Base-by-base conservation (phyloP, 2,888 invertebrate species). In the Phania funesta region DNA sequence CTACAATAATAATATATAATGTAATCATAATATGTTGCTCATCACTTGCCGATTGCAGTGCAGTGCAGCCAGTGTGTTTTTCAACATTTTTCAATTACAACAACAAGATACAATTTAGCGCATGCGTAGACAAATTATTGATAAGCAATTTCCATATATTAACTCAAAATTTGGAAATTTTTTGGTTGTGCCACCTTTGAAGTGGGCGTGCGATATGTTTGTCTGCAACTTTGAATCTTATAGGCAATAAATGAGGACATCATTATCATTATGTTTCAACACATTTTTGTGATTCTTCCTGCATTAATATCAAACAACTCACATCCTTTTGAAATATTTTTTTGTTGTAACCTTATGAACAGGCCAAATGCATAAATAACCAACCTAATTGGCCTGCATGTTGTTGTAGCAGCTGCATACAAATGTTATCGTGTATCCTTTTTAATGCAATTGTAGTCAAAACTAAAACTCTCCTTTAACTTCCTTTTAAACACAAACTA, bases 361-460 rank as follows among this genome's bases (percentile, higher is more conserved):
- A 60, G 73, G 18, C 20, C 50, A n/a, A n/a, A n/a, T n/a, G n/a
- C n/a, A 74, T 64, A 64, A 62, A 81, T 67, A 54, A 71, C 26
- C 9, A 22, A 29, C 24, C 56, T 48, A 73, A 73, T 20, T 56
- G 1, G 46, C 41, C 44, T 48, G 56, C 24, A 24, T 64, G 16
- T 56, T 64, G 24, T 26, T 73, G 54, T 56, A 62, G 67, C 73
- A 79, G 68, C 67, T 80, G 80, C 62, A 13, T 80, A 65, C 56
- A 32, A 58, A 41, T 64, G 22, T 56, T 32, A 9, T 24, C 8
- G 8, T 18, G 48, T 75, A 50, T 75, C 67, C 67, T 79, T 74
- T 44, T n/a, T 44, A 32, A 22, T n/a, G n/a, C 65, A 64, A 73
- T 41, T 54, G 13, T 13, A n/a, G 1, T 24, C 11, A 52, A 35